These are phyloP conservation scores for Chrysemys picta DNA, from an alignment of 2,113 vertebrate species.

Conservation along the genomic window DNA sequence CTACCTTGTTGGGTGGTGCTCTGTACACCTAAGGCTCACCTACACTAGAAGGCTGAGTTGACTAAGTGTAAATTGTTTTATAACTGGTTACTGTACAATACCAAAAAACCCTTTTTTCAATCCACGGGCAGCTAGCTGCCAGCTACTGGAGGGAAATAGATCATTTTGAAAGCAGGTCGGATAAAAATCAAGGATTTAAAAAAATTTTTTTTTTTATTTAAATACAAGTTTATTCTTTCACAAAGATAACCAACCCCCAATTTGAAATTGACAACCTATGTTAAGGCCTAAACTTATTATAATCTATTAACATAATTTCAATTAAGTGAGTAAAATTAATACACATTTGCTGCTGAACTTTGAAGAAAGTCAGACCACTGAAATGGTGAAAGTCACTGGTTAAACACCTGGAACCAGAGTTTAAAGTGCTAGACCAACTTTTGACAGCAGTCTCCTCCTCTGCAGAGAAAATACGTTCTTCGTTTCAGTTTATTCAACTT, in stretches of 20 bases:
- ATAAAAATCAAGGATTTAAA: not conserved
- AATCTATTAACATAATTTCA: not conserved
- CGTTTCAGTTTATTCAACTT: not conserved
- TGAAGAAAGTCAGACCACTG: not conserved
- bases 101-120: not conserved
- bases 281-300: not conserved
- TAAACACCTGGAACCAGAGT: not conserved
- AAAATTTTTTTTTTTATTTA: not conserved
- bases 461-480: not conserved
- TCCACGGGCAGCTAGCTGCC: not conserved
- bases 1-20: not conserved
- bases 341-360: not conserved
- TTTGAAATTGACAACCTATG: not conserved
- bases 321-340: not conserved
- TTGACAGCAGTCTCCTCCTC: not conserved
- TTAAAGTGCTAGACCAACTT: not conserved
- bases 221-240: not conserved
- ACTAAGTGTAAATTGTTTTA: constrained; percentile 15
- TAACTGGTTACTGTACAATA: not conserved
- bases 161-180: not conserved
- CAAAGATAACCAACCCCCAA: not conserved
- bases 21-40: not conserved
- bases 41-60: not conserved
- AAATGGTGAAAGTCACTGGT: not conserved
- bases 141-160: not conserved